Base-by-base conservation (phyloP, 1,140 invertebrate species). In the Zaprionus gabonicus region DNA sequence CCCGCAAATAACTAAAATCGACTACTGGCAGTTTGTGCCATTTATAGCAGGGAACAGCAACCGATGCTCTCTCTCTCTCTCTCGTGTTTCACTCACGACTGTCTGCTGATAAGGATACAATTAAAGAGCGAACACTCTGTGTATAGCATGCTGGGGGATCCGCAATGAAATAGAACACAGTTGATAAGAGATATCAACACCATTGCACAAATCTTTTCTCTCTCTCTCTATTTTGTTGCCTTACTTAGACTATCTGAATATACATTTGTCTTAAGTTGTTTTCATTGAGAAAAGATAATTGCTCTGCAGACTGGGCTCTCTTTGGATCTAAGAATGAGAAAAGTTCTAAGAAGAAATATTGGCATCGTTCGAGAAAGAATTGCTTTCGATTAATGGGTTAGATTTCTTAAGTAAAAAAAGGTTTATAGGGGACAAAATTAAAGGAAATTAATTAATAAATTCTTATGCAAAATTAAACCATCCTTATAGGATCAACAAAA, bases 1-100 rank as follows among this genome's bases (percentile, higher is more conserved):
- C 71, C 66, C 79, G 71, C 46, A 76, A 84, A 88, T 81, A 87
- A 87, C 84, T 87, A 87, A 87, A 84, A 78, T 65, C 63, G 70
- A 69, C 76, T 67, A 70, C 71, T 71, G 34, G 55, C 72, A 71
- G 71, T 84, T 84, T 87, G 66, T 69, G 81, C 57, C 81, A 87
- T 87, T 87, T 87, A 87, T 87, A 87, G 73, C 23, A 27, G 46
- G 68, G 28, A 58, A 62, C 41, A 55, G 38, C 64, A 57, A 38
- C 20, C 41, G 49, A 13, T 44, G 28, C 25, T 10, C 64, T 51
- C 68, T 62, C 60, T 73, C 20, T 7, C n/a, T 58, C 25, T n/a
- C 31, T 23, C 23, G 23, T 55, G 17, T 46, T 38, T 44, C 57
- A 63, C 51, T 66, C 46, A n/a, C 56, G 49, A 41, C 46, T 25